Conservation (phyloP, 2,797 vertebrate species). For the Lycodopsis pacificus region DNA sequence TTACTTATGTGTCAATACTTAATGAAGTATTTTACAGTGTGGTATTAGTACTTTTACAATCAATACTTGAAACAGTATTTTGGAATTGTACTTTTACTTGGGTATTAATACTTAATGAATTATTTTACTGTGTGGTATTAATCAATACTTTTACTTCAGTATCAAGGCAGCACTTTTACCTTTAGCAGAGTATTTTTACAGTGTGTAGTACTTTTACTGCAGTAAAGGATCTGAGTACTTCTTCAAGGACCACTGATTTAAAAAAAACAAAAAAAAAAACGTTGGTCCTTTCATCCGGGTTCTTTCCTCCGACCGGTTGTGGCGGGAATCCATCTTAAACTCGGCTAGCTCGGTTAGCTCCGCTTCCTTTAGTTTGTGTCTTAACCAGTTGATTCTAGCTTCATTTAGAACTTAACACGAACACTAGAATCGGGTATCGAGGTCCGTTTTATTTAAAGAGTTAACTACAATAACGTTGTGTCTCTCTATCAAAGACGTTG, state of each 20-base stretch:
- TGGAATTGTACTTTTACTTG: no score
- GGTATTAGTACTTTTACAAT: not conserved
- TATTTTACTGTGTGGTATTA: not conserved
- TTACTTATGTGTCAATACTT: no score
- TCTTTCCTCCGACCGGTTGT: not conserved
- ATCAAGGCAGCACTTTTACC: not conserved
- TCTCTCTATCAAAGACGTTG: fast-evolving
- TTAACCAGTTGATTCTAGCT: fast-evolving
- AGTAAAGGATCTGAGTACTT: not conserved
- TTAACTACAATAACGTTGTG: not conserved
- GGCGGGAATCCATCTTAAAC: conserved; percentile 26
- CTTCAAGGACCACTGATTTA: not conserved
- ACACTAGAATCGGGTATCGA: not conserved
- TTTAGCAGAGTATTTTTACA: not conserved
- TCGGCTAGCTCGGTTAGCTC: not conserved
- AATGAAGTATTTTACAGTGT: not conserved
- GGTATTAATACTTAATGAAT: no score
- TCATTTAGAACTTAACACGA: fast-evolving
- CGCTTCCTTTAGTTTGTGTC: fast-evolving
- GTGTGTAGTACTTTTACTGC: not conserved
- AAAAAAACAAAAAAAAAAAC: not conserved
- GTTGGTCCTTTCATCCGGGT: not conserved
- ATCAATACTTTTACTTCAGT: not conserved
- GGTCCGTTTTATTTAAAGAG: fast-evolving
- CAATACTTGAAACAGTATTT: no score